These are phyloP conservation scores for Oryzias javanicus DNA, from an alignment of 2,113 vertebrate genomes.

Conservation along the genomic window DNA sequence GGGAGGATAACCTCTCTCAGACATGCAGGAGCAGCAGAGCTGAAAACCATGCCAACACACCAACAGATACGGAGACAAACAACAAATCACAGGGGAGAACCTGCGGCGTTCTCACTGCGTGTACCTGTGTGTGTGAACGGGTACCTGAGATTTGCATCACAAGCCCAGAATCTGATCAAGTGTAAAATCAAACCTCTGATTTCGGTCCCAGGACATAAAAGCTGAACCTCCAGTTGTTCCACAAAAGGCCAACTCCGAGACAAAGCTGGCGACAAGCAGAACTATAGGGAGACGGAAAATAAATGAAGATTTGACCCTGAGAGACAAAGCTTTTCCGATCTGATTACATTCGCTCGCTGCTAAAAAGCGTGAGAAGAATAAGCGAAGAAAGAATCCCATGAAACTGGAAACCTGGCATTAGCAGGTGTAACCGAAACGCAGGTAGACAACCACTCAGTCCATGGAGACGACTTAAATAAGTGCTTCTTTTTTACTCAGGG, in stretches of 20 bases:
- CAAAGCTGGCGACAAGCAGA: neutral
- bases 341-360: conserved; percentile 37
- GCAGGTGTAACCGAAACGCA: conserved; percentile 8
- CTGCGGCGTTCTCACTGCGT: neutral
- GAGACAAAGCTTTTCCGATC: conserved; percentile 15
- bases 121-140: neutral
- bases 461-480: neutral
- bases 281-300: neutral
- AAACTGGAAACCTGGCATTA: conserved; percentile 49
- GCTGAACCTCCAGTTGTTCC: neutral
- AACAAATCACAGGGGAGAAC: neutral
- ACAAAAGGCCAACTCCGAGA: neutral
- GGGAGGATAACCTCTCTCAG: too few relatives aligned
- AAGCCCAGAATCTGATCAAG: neutral
- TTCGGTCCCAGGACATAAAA: neutral
- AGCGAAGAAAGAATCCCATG: conserved; percentile 19
- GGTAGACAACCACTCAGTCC: conserved; percentile 14
- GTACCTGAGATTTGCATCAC: neutral
- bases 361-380: conserved; percentile 7
- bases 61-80: neutral
- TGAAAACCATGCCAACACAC: neutral
- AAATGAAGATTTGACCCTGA: neutral
- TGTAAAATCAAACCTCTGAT: neutral
- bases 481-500: conserved; percentile 8
- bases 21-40: neutral